phyloP scores from a whole-genome alignment of 2,888 invertebrate species.

The Baccha elongata region DNA sequence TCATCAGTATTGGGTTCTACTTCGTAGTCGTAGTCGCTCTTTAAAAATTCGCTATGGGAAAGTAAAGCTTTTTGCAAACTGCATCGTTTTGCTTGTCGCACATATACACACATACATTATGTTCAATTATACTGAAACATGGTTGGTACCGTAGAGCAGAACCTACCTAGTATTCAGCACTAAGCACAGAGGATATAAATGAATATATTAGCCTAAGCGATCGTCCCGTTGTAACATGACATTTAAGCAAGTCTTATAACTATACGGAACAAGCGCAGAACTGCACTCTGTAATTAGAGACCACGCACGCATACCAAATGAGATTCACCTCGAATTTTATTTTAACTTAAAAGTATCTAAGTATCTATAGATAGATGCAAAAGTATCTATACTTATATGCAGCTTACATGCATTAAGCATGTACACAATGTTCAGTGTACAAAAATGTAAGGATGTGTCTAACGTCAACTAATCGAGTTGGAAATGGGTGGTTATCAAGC shows the following conservation, averaged over 20 bases:
- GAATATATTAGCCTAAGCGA: slow-evolving; percentile 63
- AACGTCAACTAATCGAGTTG: slow-evolving; percentile 65
- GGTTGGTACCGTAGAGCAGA: slow-evolving; percentile 22
- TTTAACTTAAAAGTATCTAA: slow-evolving; percentile 24
- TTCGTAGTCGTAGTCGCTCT: slow-evolving; percentile 4
- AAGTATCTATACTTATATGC: background rate
- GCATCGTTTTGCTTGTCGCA: slow-evolving; percentile 41
- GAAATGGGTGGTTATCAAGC: slow-evolving; percentile 61
- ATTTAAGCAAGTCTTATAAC: slow-evolving; percentile 47
- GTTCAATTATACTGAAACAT: slow-evolving; percentile 8
- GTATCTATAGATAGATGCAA: background rate
- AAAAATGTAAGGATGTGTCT: slow-evolving; percentile 45
- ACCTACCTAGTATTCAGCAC: slow-evolving; percentile 4
- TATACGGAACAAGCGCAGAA: slow-evolving; percentile 36
- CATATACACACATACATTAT: slow-evolving; percentile 47
- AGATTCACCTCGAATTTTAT: slow-evolving; percentile 66
- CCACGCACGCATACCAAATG: slow-evolving; percentile 73
- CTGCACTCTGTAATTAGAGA: slow-evolving; percentile 63
- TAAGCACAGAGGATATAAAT: slow-evolving; percentile 51
- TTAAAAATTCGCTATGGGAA: slow-evolving; percentile 45
- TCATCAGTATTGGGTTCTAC: slow-evolving; percentile 50
- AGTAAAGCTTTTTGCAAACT: slow-evolving; percentile 37
- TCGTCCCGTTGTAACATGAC: slow-evolving; percentile 37
- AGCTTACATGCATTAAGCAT: slow-evolving; percentile 28
- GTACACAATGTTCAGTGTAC: background rate